A percentile compares a stretch with the other conserved stretches of the same genome.
These are phyloP conservation scores for Tribolium castaneum DNA, from an alignment of 1,140 invertebrate species.

Conservation along the genomic window DNA sequence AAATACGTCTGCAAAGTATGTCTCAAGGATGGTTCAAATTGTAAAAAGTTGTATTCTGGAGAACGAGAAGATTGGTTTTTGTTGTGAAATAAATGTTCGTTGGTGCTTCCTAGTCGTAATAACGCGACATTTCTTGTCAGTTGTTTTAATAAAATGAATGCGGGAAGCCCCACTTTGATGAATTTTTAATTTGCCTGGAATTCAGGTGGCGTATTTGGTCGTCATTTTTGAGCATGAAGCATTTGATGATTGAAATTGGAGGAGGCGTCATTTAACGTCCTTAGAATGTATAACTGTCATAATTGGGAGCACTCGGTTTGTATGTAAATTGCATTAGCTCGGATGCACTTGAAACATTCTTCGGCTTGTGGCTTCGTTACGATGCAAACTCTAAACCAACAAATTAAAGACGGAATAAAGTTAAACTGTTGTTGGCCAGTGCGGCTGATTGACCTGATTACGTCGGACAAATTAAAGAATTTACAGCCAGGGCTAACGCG, in stretches of 20 bases:
- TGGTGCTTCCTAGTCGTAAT: neutral
- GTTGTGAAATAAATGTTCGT: neutral
- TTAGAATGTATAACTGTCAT: constrained; percentile 4
- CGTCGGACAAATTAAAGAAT: constrained; percentile 13
- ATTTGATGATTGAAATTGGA: constrained; percentile 23
- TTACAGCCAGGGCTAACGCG: neutral
- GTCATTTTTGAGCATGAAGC: constrained; percentile 22
- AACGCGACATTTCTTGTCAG: neutral
- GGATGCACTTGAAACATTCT: neutral
- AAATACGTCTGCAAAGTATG: neutral
- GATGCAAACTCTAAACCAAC: neutral
- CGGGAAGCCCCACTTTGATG: neutral
- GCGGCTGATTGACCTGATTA: constrained; percentile 29
- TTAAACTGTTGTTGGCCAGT: constrained; percentile 2
- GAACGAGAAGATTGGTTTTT: neutral
- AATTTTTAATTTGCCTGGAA: neutral
- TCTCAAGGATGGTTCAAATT: neutral
- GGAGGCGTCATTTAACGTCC: neutral
- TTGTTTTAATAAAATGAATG: neutral
- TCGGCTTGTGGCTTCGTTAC: neutral
- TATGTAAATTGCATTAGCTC: constrained; percentile 13
- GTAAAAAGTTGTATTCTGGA: neutral
- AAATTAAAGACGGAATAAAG: constrained; percentile 11
- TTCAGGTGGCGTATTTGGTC: neutral
- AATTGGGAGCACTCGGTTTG: neutral